Evolutionary conservation across 2,888 invertebrate species (phyloP), one percentile per base, ranked within the genome.

Genomic region (Macaria notata): DNA sequence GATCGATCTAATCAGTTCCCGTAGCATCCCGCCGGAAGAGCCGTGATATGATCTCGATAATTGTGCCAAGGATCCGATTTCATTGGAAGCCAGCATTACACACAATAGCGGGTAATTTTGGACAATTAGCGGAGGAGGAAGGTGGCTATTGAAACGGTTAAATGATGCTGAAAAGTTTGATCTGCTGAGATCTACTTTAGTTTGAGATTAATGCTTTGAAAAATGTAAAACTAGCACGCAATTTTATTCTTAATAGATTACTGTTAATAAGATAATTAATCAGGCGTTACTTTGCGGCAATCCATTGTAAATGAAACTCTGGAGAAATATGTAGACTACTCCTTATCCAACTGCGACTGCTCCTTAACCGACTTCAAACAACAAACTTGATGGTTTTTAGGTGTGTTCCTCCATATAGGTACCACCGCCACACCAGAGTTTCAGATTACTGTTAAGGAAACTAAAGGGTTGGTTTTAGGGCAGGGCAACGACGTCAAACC

Each of bases 41-140:
- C 65, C 62, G 43, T 69, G 77, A 74, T 75, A 76, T 49, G 62
- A 67, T 67, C 66, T 52, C 43, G 53, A 42, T 64, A 75, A 68
- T 64, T 60, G 71, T 70, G 69, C 73, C 76, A 78, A 77, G 78
- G 68, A 56, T 58, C 61, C 49, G 59, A 63, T 66, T 68, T 62
- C 54, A 55, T 62, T 56, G 42, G 50, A 54, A 62, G 50, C 56
- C 49, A 44, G 62, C 46, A 59, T 60, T 50, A 59, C 47, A 36
- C 7, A 36, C 33, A 36, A 31, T 39, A 31, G 5, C 48, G 31
- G 4, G 8, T 44, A 49, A 52, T 49, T 31, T 39, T 56, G 52
- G 45, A 45, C 38, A 49, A 57, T 59, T 45, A 54, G 55, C 50
- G 41, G 38, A 52, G 38, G 46, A 44, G 44, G 47, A 56, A 51